Evolutionary conservation across 2,797 vertebrate genomes (phyloP).

Genomic region (Rachycentron canadum): DNA sequence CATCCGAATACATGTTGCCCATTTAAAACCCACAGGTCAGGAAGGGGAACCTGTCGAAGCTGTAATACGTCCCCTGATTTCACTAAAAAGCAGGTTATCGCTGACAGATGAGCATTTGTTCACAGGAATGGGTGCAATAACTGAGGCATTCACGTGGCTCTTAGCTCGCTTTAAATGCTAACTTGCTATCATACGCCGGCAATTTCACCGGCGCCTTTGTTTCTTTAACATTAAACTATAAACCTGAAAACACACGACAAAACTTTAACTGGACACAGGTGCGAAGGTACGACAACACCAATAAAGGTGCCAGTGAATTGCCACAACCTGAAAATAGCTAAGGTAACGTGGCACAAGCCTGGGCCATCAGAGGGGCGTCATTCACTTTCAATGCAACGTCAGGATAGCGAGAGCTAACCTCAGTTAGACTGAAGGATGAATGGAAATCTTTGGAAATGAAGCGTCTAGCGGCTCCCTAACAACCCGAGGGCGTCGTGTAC

Average conservation of each 20-base stretch:
- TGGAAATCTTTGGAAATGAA: conserved; percentile 57
- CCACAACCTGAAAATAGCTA: neutral
- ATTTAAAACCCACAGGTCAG: neutral
- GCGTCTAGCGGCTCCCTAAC: rapidly evolving
- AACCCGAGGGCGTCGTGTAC: rapidly evolving
- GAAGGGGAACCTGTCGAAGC: rapidly evolving
- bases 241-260: rapidly evolving
- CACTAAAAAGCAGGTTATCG: rapidly evolving
- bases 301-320: rapidly evolving
- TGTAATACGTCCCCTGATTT: rapidly evolving
- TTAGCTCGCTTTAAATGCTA: conserved; percentile 16
- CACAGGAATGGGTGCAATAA: rapidly evolving
- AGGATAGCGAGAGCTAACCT: conserved; percentile 53
- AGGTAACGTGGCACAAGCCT: conserved; percentile 77
- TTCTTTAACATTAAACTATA: too few relatives aligned
- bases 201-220: rapidly evolving
- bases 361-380: conserved; percentile 47
- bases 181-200: neutral
- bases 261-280: rapidly evolving
- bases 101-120: rapidly evolving
- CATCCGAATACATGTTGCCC: rapidly evolving
- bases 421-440: conserved; percentile 2
- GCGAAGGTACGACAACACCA: rapidly evolving
- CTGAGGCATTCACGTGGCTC: conserved; percentile 31
- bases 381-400: conserved; percentile 55